Percentiles rank a stretch among this genome's conserved stretches.
phyloP scores from a whole-genome alignment of 2,797 vertebrate species.

The Peromyscus nudipes region DNA sequence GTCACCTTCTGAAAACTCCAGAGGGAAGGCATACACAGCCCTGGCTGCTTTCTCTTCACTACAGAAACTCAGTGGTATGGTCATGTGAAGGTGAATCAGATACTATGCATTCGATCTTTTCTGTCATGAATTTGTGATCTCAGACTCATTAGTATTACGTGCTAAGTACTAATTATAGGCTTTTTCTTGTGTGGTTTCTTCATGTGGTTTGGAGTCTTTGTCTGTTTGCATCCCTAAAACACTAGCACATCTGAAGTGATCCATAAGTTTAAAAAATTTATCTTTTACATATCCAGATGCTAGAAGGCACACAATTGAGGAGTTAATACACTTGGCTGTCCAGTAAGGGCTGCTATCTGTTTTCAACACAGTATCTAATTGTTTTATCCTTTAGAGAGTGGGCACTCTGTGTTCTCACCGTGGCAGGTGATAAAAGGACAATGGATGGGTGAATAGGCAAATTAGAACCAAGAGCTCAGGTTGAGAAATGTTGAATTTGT shows the following conservation, averaged over 20 bases:
- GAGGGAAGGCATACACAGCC: not conserved
- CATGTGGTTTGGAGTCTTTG: conserved; percentile 1
- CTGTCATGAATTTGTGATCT: conserved; percentile 15
- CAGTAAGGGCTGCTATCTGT: not conserved
- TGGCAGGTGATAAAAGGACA: not conserved
- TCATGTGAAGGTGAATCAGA: conserved; percentile 32
- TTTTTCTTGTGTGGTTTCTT: not conserved
- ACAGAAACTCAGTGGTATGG: not conserved
- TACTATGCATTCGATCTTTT: not conserved
- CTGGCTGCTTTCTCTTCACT: not conserved
- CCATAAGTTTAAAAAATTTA: not conserved
- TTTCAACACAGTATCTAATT: not conserved
- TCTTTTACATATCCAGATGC: not conserved
- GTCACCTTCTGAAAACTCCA: not conserved
- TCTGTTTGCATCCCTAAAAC: not conserved
- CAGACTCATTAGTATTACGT: not conserved
- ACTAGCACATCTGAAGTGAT: not conserved
- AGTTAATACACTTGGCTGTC: not conserved
- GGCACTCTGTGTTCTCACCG: not conserved
- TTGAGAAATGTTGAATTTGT: not conserved
- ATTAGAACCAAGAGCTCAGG: not conserved
- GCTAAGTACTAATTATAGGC: not conserved
- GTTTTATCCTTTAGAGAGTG: not conserved
- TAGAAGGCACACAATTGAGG: not conserved
- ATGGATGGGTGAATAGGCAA: not conserved